Evolutionary conservation across 2,797 vertebrate genomes (phyloP).

Genomic region (Cossypha heuglini): DNA sequence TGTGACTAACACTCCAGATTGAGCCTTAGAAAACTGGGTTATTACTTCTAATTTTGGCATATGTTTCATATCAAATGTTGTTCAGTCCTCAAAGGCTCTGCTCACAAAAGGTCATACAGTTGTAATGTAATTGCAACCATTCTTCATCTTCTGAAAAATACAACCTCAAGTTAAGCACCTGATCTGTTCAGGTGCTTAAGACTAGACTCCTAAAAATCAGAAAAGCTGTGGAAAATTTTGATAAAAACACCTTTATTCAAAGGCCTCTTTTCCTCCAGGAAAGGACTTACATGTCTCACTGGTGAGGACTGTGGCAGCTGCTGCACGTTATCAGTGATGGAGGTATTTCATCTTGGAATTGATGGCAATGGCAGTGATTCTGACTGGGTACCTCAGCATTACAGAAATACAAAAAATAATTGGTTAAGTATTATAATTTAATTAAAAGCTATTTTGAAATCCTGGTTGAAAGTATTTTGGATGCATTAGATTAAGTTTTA

Average conservation of each 20-base stretch:
- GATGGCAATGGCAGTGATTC: neutral
- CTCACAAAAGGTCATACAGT: neutral
- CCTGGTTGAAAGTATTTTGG: neutral
- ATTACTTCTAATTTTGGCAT: neutral
- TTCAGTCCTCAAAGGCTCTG: neutral
- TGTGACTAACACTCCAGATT: neutral
- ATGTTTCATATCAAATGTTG: neutral
- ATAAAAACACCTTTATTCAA: neutral
- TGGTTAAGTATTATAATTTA: neutral
- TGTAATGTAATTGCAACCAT: neutral
- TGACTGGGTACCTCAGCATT: neutral
- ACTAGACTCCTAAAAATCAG: neutral
- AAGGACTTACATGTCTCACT: neutral
- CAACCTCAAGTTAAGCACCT: neutral
- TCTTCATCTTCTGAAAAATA: neutral
- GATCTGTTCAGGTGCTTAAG: neutral
- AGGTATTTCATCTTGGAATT: neutral
- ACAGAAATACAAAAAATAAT: neutral
- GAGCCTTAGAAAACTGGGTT: neutral
- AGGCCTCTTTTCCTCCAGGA: neutral
- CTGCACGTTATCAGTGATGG: neutral
- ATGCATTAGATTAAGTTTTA: neutral
- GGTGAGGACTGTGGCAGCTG: neutral
- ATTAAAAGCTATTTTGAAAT: neutral
- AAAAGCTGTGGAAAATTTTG: neutral